These are phyloP conservation scores for Vespertilio murinus DNA, from an alignment of 2,797 vertebrate genomes.

Conservation along the genomic window DNA sequence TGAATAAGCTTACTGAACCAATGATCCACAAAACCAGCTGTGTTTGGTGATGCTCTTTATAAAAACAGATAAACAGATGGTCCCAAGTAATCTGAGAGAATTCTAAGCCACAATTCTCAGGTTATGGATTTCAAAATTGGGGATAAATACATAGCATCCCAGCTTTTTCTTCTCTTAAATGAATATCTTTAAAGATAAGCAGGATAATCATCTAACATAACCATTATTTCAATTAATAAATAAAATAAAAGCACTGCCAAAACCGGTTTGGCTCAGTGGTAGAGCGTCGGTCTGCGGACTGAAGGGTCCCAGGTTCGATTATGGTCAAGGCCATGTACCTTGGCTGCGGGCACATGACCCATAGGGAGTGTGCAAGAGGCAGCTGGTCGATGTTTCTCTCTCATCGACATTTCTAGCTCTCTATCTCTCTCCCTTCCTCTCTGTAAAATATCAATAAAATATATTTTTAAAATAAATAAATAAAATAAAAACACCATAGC, in stretches of 20 bases:
- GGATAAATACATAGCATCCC: not conserved
- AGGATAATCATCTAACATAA: not conserved
- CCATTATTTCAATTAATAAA: not conserved
- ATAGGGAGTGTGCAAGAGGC: no score
- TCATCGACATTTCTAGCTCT: no score
- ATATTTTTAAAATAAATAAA: no score
- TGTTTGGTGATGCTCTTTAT: not conserved
- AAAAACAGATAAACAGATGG: conserved; percentile 50
- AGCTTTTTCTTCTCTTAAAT: not conserved
- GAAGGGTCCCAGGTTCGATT: no score
- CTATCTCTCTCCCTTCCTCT: no score
- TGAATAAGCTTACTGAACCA: not conserved
- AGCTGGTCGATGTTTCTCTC: no score
- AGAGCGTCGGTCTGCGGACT: no score
- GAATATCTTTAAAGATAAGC: conserved; percentile 17
- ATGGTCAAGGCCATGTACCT: no score
- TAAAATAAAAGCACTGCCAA: not conserved
- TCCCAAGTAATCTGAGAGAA: conserved; percentile 12
- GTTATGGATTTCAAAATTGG: not conserved
- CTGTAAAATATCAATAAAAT: no score
- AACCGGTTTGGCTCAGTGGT: no score
- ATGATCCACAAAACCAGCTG: not conserved
- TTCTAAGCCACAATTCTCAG: not conserved
- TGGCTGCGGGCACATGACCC: no score
- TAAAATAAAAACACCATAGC: not conserved